Evolutionary conservation across 2,888 invertebrate genomes (phyloP), one percentile per base, ranked within the genome.

Genomic region (Therioaphis trifolii): DNA sequence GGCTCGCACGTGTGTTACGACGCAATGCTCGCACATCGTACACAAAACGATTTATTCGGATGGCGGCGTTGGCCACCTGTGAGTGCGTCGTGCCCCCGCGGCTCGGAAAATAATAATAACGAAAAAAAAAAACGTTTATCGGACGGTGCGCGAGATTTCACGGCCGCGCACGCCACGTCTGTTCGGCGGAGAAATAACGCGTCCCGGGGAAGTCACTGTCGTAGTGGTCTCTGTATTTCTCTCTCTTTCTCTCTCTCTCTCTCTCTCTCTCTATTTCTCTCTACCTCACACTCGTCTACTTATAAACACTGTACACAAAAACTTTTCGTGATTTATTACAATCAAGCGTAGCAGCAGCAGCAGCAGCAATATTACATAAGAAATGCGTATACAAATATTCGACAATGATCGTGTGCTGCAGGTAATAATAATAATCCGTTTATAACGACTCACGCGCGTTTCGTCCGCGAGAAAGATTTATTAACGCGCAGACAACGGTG

Each of bases 1-100:
- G 35, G 35, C 12, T 29, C 21, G 27, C 40, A 40, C 35, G 27
- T 14, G n/a, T 11, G 18, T 5, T 35, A 35, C 35, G 35, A 35
- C 35, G 35, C 4, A 35, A 3, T 5, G 7, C 35, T 5, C 55
- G 40, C 46, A n/a, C n/a, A 21, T 61, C 5, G 15, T 77, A n/a
- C 35, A 78, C 35, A 55, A 79, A 79, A 68, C 78, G 27, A 69
- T 79, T 69, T 79, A 79, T 66, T 66, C 66, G 52, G 68, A 27
- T 27, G 43, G 35, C 35, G 35, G 7, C 35, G n/a, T n/a, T 7
- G 35, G 68, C 78, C 78, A 79, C 68, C 68, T 79, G 68, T 40
- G 74, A 40, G 49, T 11, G 35, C 12, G 52, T 21, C 66, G 77
- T 35, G 66, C 40, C 78, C 68, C 68, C 66, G 52, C 52, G 78